Evolutionary conservation across 2,888 invertebrate species (phyloP).

Genomic region (Sphaerophoria rueppellii): DNA sequence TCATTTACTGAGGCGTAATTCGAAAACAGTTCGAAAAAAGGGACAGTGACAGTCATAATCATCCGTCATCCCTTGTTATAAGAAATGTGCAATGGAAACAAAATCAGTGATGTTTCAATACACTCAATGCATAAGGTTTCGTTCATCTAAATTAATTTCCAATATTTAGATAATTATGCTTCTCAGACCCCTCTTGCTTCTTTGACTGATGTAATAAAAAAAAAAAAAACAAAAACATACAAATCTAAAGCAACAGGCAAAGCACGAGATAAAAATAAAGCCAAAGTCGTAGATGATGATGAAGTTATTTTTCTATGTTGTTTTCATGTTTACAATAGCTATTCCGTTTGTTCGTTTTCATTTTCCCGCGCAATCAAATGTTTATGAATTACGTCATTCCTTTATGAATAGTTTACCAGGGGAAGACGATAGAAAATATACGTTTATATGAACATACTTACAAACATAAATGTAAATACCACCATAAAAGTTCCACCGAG

Average conservation of each 20-base stretch:
- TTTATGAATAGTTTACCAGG: background rate
- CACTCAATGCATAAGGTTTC: slow-evolving; percentile 22
- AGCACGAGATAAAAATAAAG: slow-evolving; percentile 26
- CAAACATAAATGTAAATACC: background rate
- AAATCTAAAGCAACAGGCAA: slow-evolving; percentile 14
- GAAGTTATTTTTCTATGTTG: slow-evolving; percentile 6
- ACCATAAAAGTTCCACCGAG: background rate
- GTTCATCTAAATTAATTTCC: slow-evolving; percentile 17
- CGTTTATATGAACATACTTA: background rate
- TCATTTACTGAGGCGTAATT: too few relatives aligned
- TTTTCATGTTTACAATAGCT: slow-evolving; percentile 50
- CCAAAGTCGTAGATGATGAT: slow-evolving; percentile 2
- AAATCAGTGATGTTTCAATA: background rate
- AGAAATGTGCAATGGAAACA: background rate
- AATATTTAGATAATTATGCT: background rate
- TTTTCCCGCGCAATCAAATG: slow-evolving; percentile 68
- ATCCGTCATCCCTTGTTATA: too few relatives aligned
- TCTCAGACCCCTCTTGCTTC: background rate
- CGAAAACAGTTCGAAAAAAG: too few relatives aligned
- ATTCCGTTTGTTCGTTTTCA: background rate
- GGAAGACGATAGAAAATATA: slow-evolving; percentile 1
- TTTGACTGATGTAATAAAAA: background rate
- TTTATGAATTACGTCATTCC: slow-evolving; percentile 68
- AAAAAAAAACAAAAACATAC: background rate
- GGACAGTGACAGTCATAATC: too few relatives aligned